phyloP scores from a whole-genome alignment of 2,888 invertebrate genomes.

The Gymnosoma rotundatum region DNA sequence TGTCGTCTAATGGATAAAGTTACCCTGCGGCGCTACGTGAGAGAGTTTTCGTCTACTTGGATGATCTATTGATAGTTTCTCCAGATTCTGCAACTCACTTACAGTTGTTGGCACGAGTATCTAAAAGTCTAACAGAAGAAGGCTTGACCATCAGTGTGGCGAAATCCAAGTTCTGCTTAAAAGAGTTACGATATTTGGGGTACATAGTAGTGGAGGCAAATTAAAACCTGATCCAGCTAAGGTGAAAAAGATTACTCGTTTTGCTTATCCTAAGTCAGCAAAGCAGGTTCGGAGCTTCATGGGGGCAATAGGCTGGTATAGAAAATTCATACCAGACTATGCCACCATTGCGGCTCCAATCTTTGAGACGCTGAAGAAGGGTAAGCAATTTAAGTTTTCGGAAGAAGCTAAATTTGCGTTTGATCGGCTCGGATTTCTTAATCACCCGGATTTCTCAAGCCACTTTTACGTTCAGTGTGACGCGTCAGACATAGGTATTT shows the following conservation, averaged over 20 bases:
- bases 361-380: background rate
- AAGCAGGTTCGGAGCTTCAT: slow-evolving; percentile 1
- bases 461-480: slow-evolving; percentile 9
- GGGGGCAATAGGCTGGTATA: too few species aligned
- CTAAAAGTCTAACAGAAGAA: background rate
- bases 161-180: slow-evolving; percentile 17
- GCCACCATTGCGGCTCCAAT: background rate
- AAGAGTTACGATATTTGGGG: slow-evolving; percentile 23
- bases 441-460: background rate
- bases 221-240: too few species aligned
- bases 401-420: background rate
- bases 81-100: background rate
- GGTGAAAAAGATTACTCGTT: background rate
- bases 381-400: background rate
- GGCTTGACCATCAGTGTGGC: slow-evolving; percentile 9
- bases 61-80: background rate
- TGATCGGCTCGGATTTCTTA: background rate
- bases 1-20: slow-evolving; percentile 38
- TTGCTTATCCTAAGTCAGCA: background rate
- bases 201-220: background rate
- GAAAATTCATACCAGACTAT: too few species aligned
- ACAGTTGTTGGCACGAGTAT: background rate
- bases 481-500: background rate
- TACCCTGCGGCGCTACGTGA: background rate
- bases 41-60: too few species aligned